phyloP scores from a whole-genome alignment of 2,113 vertebrate genomes.

The Apteryx owenii region DNA sequence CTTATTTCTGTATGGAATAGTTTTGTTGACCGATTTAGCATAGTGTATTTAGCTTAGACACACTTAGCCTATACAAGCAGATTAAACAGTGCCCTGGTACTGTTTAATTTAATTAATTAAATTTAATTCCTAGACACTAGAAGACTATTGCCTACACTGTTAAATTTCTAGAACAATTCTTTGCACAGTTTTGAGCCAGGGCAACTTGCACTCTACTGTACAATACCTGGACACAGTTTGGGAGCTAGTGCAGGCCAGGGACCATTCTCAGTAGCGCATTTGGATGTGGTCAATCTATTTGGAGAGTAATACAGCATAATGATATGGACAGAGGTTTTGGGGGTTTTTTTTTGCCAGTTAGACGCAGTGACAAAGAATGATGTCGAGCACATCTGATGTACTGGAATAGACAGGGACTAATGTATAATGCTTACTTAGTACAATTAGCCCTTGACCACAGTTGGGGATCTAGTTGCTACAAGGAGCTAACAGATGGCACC shows the following conservation, averaged over 20 bases:
- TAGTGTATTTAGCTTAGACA: not conserved
- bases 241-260: no score
- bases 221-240: not conserved
- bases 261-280: not conserved
- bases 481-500: not conserved
- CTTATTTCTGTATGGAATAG: not conserved
- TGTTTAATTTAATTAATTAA: not conserved
- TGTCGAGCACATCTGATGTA: no score
- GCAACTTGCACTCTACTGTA: not conserved
- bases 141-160: not conserved
- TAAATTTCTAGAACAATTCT: no score
- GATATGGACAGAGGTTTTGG: no score
- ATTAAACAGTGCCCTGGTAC: not conserved
- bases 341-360: no score
- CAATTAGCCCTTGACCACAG: no score
- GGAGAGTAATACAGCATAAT: no score
- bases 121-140: not conserved
- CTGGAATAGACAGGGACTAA: no score
- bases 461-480: accelerated
- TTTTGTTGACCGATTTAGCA: not conserved
- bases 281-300: no score
- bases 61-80: not conserved
- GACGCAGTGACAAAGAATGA: no score
- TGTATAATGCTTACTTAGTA: no score
- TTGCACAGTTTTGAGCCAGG: not conserved